A percentile compares a stretch with the other conserved stretches of the same genome.
These are phyloP conservation scores for Trissolcus basalis DNA, from an alignment of 1,140 invertebrate genomes.

Conservation along the genomic window DNA sequence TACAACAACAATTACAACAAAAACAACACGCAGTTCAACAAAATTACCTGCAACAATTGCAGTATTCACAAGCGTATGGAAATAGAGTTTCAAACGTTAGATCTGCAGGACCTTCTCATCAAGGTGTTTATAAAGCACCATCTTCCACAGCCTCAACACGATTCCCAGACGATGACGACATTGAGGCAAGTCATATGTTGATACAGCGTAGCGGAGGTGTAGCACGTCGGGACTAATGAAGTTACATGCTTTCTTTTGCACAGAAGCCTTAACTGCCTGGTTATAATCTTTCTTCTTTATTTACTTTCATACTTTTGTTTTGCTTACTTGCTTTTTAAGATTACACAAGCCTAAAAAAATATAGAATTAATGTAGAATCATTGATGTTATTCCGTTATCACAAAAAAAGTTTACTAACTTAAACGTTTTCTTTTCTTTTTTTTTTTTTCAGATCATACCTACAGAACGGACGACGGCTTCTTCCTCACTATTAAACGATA, in stretches of 20 bases:
- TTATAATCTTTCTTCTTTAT: too few species aligned
- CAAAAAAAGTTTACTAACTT: too few species aligned
- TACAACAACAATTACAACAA: neutral
- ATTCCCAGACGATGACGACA: conserved; percentile 17
- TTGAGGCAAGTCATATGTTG: conserved; percentile 8
- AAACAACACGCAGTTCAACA: conserved; percentile 12
- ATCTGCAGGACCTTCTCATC: conserved; percentile 24
- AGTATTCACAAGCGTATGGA: conserved; percentile 27
- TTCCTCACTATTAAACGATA: conserved; percentile 7
- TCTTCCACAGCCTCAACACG: neutral
- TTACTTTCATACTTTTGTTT: too few species aligned
- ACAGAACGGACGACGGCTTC: neutral
- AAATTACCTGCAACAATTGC: conserved; percentile 6
- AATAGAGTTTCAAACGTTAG: conserved; percentile 7
- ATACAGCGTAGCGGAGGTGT: too few species aligned
- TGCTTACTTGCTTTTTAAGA: too few species aligned
- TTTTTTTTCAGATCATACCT: conserved; percentile 9
- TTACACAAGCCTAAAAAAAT: too few species aligned
- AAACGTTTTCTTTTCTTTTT: too few species aligned
- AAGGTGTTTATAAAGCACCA: conserved; percentile 9
- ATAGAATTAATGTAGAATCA: too few species aligned
- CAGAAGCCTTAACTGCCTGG: too few species aligned
- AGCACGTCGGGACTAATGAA: too few species aligned
- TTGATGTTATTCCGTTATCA: too few species aligned
- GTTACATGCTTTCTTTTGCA: too few species aligned